These are phyloP conservation scores for Pitta sordida DNA, from an alignment of 2,113 vertebrate genomes.

Conservation along the genomic window DNA sequence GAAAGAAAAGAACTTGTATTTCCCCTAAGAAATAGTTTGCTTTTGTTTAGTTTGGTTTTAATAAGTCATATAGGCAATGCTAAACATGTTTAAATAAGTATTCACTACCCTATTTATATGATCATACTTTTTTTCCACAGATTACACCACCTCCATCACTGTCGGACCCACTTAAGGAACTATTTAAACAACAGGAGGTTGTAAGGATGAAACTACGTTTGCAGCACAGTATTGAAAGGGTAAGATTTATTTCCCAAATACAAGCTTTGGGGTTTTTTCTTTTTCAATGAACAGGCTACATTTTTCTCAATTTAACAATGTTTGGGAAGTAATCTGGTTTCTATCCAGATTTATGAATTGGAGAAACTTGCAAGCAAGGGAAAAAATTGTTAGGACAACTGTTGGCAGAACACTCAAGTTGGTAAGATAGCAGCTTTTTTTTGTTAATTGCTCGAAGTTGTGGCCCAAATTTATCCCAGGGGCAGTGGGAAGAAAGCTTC, in stretches of 20 bases:
- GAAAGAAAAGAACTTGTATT: background rate
- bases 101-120: background rate
- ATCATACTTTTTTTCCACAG: constrained; percentile 70
- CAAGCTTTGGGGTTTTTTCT: background rate
- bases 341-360: background rate
- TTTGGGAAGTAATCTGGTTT: background rate
- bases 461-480: background rate
- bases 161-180: constrained; percentile 93
- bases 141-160: constrained; percentile 96
- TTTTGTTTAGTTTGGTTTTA: background rate
- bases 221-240: constrained; percentile 98
- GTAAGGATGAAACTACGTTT: constrained; percentile 96
- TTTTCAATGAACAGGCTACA: background rate
- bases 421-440: background rate
- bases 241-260: constrained; percentile 44
- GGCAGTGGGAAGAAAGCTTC: background rate
- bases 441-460: background rate
- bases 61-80: background rate
- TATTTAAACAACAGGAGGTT: constrained; percentile 97
- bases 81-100: background rate
- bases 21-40: background rate
- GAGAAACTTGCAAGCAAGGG: background rate
- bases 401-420: background rate
- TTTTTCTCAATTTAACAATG: background rate
- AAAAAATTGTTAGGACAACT: background rate